Percentiles rank a stretch among this genome's conserved stretches.
These are phyloP conservation scores for Syrphus vitripennis DNA, from an alignment of 2,888 invertebrate species.

Conservation along the genomic window DNA sequence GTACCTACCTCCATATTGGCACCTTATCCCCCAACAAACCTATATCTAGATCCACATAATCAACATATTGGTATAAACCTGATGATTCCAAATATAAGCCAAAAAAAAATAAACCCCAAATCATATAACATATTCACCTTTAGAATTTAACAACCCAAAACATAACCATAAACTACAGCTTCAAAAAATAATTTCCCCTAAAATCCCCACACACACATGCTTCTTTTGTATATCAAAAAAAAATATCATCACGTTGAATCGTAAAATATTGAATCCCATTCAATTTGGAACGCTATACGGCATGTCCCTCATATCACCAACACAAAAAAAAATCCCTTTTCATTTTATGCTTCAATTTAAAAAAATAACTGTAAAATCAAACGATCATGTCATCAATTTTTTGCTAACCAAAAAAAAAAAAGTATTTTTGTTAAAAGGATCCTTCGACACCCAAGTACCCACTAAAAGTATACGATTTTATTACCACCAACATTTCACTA, in stretches of 20 bases:
- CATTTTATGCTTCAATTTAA: slow-evolving; percentile 59
- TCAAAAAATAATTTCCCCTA: neutral
- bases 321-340: neutral
- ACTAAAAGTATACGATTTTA: slow-evolving; percentile 64
- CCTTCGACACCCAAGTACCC: slow-evolving; percentile 36
- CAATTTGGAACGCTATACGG: slow-evolving; percentile 30
- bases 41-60: neutral
- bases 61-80: neutral
- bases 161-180: neutral
- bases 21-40: no score
- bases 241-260: slow-evolving; percentile 6
- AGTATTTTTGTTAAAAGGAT: neutral
- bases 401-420: slow-evolving; percentile 13
- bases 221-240: neutral
- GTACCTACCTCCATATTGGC: no score
- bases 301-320: slow-evolving; percentile 7
- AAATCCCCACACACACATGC: slow-evolving; percentile 1
- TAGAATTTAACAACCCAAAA: neutral
- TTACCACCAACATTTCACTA: slow-evolving; percentile 51
- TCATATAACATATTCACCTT: neutral
- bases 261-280: slow-evolving; percentile 48
- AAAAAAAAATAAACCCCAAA: neutral
- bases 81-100: neutral
- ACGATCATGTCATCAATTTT: slow-evolving; percentile 54
- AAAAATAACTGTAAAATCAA: slow-evolving; percentile 57